Base-by-base conservation (phyloP, 2,797 vertebrate genomes). In the Rhyacichthys aspro region DNA sequence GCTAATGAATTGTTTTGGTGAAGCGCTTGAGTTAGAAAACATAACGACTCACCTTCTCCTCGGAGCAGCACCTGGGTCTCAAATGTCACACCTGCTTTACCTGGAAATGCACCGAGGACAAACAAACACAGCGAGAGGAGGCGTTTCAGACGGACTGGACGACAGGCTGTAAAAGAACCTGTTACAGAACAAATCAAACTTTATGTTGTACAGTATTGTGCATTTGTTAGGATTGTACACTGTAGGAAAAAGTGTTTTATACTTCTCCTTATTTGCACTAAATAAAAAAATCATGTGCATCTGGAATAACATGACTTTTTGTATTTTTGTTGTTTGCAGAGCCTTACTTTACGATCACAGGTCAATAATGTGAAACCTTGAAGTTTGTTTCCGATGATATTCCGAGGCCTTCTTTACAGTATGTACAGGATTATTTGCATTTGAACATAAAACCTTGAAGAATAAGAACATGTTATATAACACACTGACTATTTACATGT, bases 21-120 rank as follows among this genome's bases (percentile, higher is more conserved):
- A 36, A 17, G 33, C 50, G 58, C 46, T 33, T 10, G 36, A 54
- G 37, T 63, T 42, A 59, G 50, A 59, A 57, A 78, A 46, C 32
- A 56, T 36, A 41, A 48, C 17, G 6, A 46, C 43, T 39, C 57
- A 58, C 50, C 37, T 39, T 1, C 63, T 72, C 68, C 62, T 70
- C 58, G 39, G 53, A 7, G 55, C 43, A 75, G 56, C 79, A 86
- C 76, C 81, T 79, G 81, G 50, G 67, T 76, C 70, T 84, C 72
- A 74, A 77, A 80, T 81, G 56, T 81, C 79, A 71, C 58, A 60
- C 76, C 70, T 79, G 72, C 74, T 82, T 87, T 65, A 80, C 60
- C 72, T 75, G 78, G 72, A 79, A 34, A 47, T 17, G 61, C 67
- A 65, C 38, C 58, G 49, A 79, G 43, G 52, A 62, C 69, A 83